Evolutionary conservation across 2,797 vertebrate genomes (phyloP), one percentile per base, ranked within the genome.

Genomic region (Myripristis murdjan): DNA sequence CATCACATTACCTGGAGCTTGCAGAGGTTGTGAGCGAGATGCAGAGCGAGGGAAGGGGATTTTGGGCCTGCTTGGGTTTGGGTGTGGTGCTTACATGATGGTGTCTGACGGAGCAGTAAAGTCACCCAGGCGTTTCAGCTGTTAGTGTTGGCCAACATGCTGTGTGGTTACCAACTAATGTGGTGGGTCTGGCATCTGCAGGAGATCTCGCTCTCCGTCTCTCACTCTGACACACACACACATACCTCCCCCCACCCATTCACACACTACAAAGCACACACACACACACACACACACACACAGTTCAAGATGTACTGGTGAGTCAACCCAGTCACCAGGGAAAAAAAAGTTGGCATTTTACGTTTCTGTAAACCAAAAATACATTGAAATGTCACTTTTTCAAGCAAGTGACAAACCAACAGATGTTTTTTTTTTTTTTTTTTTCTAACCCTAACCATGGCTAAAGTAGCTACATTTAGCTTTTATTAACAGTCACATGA

Each of bases 121-220:
- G 11, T 56, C 77, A 79, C 8, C 1, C 75, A 85, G 81, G 77
- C 81, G 28, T 80, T 84, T 77, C 80, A 80, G 80, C 79, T 91
- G 89, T 89, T 90, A 66, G 77, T 83, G 75, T 87, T 92, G 89
- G 85, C 87, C 70, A 76, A 75, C 71, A 37, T 37, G 65, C 78
- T 64, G 73, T 86, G 82, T 80, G 76, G 80, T 88, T 82, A 73
- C 77, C 69, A 80, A 78, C 77, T 76, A 74, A 87, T 75, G 79
- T 83, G 80, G 64, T 78, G 76, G 68, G 74, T 84, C 73, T 64
- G 76, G 81, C 81, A 59, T 65, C 12, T 0, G 43, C 64, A 60
- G 72, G 60, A 48, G 58, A 66, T 48, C 73, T 74, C 64, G 58
- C 61, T 64, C 48, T 61, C 52, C 28, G 14, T 73, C 55, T 63